phyloP scores from a whole-genome alignment of 2,888 invertebrate genomes.

The Eudemis profundana region DNA sequence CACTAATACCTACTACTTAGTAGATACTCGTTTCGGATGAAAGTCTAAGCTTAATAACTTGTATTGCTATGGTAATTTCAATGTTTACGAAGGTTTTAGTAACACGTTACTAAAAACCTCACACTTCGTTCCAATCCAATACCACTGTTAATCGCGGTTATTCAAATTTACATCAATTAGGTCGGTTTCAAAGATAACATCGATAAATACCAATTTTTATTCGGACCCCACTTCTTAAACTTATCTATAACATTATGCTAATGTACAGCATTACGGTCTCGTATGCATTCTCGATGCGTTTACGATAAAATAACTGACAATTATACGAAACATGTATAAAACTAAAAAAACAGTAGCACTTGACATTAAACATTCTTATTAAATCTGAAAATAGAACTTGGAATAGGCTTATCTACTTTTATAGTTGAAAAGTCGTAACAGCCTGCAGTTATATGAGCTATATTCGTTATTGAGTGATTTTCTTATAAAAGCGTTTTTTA shows the following conservation, averaged over 20 bases:
- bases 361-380: conserved; percentile 2
- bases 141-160: neutral
- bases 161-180: neutral
- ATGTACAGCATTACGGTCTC: neutral
- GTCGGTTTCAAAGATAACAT: neutral
- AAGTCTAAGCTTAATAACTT: no score
- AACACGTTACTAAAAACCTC: no score
- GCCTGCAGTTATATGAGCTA: neutral
- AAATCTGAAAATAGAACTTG: conserved; percentile 12
- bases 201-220: conserved; percentile 15
- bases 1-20: no score
- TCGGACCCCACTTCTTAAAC: neutral
- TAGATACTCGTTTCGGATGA: no score
- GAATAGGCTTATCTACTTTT: conserved; percentile 2
- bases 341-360: neutral
- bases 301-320: conserved; percentile 5
- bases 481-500: neutral
- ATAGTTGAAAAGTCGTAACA: neutral
- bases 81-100: no score
- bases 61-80: no score
- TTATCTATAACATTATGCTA: conserved; percentile 12
- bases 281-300: conserved; percentile 1
- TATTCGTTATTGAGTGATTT: neutral
- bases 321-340: neutral
- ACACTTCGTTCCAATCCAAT: no score